Evolutionary conservation across 2,888 invertebrate species (phyloP).

Genomic region (Drosophila anomelani): DNA sequence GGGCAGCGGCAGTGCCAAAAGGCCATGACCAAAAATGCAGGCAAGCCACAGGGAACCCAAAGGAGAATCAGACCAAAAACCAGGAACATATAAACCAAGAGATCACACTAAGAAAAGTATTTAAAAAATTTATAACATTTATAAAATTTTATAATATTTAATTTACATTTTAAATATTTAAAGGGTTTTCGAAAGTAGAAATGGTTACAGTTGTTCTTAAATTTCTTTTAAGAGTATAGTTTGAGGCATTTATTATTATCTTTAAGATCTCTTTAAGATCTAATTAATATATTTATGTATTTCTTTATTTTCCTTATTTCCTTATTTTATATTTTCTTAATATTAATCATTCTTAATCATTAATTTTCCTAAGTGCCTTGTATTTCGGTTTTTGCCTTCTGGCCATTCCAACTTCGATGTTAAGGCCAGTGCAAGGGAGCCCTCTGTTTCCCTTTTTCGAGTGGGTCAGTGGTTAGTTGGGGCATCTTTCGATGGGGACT

Average conservation of each 20-base stretch:
- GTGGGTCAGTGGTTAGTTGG: constrained; percentile 42
- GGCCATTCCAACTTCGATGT: constrained; percentile 11
- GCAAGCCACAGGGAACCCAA: constrained; percentile 14
- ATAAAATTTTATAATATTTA: background rate
- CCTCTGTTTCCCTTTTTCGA: constrained; percentile 25
- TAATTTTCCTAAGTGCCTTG: constrained; percentile 6
- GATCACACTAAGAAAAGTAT: constrained; percentile 12
- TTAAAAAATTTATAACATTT: background rate
- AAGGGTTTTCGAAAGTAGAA: background rate
- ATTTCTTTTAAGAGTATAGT: background rate
- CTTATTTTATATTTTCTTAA: background rate
- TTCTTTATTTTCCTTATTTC: too few species aligned
- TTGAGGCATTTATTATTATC: background rate
- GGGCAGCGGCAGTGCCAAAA: constrained; percentile 63
- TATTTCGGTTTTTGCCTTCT: too few species aligned
- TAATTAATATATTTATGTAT: too few species aligned
- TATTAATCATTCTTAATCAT: background rate
- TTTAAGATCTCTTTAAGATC: background rate
- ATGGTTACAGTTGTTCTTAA: background rate
- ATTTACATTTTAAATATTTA: background rate
- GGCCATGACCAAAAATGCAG: constrained; percentile 74
- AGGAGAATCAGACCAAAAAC: constrained; percentile 9
- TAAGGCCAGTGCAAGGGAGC: constrained; percentile 3
- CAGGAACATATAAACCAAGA: constrained; percentile 14
- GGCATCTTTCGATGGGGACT: constrained; percentile 15